phyloP scores from a whole-genome alignment of 2,888 invertebrate genomes.

The Tipula confusa region DNA sequence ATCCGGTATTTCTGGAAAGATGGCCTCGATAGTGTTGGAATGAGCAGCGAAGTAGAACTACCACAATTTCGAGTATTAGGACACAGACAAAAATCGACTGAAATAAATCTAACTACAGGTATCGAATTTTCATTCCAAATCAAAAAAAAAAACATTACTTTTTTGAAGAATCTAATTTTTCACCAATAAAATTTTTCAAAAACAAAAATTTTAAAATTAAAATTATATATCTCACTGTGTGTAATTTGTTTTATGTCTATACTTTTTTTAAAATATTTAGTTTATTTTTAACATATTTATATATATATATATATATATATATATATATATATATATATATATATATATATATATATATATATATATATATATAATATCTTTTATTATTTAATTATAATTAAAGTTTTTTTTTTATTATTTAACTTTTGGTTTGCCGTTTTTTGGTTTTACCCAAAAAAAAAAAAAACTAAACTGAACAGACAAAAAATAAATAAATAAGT shows the following conservation, averaged over 20 bases:
- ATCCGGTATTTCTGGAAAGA: slow-evolving; percentile 95
- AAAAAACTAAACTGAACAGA: neutral
- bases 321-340: neutral
- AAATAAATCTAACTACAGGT: slow-evolving; percentile 95
- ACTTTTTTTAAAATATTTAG: neutral
- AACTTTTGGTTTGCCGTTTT: slow-evolving; percentile 20
- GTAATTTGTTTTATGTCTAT: slow-evolving; percentile 26
- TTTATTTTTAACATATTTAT: neutral
- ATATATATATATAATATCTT: neutral
- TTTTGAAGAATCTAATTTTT: neutral
- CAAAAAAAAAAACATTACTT: neutral
- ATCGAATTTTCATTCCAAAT: slow-evolving; percentile 48
- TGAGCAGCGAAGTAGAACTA: slow-evolving; percentile 92
- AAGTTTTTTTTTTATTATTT: neutral
- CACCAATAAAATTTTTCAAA: neutral
- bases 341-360: neutral
- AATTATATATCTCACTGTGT: neutral
- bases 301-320: neutral
- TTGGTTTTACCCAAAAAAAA: slow-evolving; percentile 13
- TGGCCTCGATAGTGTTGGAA: slow-evolving; percentile 88
- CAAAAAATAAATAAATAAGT: neutral
- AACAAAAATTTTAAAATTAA: neutral
- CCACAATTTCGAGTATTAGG: slow-evolving; percentile 96
- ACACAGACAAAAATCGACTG: slow-evolving; percentile 90
- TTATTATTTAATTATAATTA: slow-evolving; percentile 27